These are phyloP conservation scores for Semotilus atromaculatus DNA, from an alignment of 2,797 vertebrate genomes.

Conservation along the genomic window DNA sequence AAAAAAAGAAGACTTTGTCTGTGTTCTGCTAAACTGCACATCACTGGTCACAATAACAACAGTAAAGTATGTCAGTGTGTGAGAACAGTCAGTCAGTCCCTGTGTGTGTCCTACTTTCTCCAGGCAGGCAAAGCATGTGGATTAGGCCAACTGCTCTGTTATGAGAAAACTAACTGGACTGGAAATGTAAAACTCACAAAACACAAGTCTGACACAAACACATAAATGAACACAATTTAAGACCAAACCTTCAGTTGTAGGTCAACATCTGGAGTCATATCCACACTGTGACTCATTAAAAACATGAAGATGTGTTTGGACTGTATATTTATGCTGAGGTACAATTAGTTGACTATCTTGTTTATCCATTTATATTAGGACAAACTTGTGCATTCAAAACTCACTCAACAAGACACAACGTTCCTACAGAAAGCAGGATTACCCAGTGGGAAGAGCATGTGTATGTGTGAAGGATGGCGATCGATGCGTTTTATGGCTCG, in stretches of 20 bases:
- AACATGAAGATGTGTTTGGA: not conserved
- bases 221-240: slow-evolving; percentile 2
- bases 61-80: slow-evolving; percentile 55
- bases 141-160: slow-evolving; percentile 16
- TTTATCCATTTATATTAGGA: slow-evolving; percentile 24
- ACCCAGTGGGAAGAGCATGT: slow-evolving; percentile 50
- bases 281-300: slow-evolving; percentile 19
- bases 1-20: not conserved
- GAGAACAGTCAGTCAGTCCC: slow-evolving; percentile 47
- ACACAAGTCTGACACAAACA: not conserved
- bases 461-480: slow-evolving; percentile 71
- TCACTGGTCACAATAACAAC: slow-evolving; percentile 45
- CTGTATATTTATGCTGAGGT: not conserved
- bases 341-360: slow-evolving; percentile 18
- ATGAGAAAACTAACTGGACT: slow-evolving; percentile 15
- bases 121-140: slow-evolving; percentile 1
- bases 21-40: slow-evolving; percentile 13
- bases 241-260: slow-evolving; percentile 28
- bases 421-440: slow-evolving; percentile 48
- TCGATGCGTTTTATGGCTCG: slow-evolving; percentile 77
- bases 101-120: slow-evolving; percentile 43
- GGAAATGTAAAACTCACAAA: slow-evolving; percentile 4
- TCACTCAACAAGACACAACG: slow-evolving; percentile 31
- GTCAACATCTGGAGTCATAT: slow-evolving; percentile 64
- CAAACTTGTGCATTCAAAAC: slow-evolving; percentile 31